These are phyloP conservation scores for Amblyjoppa fuscipennis DNA, from an alignment of 2,888 invertebrate genomes.

Conservation along the genomic window DNA sequence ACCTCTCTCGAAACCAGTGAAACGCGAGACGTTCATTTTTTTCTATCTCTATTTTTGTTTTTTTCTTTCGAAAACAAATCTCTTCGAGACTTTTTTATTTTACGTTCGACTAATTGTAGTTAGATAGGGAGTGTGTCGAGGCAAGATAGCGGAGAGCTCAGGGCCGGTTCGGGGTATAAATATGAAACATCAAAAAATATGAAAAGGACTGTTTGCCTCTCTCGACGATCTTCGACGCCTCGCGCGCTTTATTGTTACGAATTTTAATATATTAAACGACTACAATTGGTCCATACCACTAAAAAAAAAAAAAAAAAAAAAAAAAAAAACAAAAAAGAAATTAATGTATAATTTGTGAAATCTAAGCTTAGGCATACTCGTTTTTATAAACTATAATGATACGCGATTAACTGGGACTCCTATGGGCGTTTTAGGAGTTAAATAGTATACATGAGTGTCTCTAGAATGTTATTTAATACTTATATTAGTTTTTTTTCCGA, in stretches of 20 bases:
- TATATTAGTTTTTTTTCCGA: slow-evolving; percentile 53
- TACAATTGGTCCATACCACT: slow-evolving; percentile 71
- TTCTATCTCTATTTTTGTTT: slow-evolving; percentile 18
- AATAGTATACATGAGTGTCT: slow-evolving; percentile 74
- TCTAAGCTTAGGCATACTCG: slow-evolving; percentile 75
- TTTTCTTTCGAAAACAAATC: slow-evolving; percentile 56
- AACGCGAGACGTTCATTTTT: slow-evolving; percentile 55
- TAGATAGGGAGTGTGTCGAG: slow-evolving; percentile 51
- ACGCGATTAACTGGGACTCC: slow-evolving; percentile 72
- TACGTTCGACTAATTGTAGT: slow-evolving; percentile 71
- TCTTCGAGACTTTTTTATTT: slow-evolving; percentile 53
- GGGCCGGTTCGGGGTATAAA: slow-evolving; percentile 75
- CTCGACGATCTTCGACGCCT: slow-evolving; percentile 19
- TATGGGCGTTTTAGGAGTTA: slow-evolving; percentile 59
- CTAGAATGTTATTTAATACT: slow-evolving; percentile 75
- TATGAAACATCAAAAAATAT: slow-evolving; percentile 55
- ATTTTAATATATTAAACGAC: slow-evolving; percentile 76
- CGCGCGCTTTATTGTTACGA: slow-evolving; percentile 70
- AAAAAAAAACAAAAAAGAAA: slow-evolving; percentile 60
- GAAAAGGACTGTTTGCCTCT: slow-evolving; percentile 61
- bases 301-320: slow-evolving; percentile 50
- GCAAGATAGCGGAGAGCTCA: slow-evolving; percentile 22
- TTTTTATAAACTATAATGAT: slow-evolving; percentile 75
- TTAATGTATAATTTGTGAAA: slow-evolving; percentile 78
- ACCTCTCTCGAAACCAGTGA: slow-evolving; percentile 61